Base-by-base conservation (phyloP, 1,140 invertebrate genomes). In the Proctacanthus coquilletti region DNA sequence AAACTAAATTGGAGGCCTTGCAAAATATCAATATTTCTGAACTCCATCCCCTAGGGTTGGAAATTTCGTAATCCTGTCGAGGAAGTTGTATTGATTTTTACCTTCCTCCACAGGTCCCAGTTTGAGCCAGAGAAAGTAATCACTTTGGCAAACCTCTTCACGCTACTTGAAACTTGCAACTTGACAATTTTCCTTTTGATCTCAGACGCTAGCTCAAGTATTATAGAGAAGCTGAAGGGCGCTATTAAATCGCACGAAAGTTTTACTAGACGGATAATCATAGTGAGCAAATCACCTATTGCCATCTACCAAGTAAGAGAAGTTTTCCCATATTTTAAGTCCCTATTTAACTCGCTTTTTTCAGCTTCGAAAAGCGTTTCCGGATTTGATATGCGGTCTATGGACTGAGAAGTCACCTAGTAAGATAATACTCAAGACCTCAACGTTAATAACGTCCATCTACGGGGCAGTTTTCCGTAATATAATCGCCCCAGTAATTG, bases 401-500 rank as follows among this genome's bases (percentile, higher is more conserved):
- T 60, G 57, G 57, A 54, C 55, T 32, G 56, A 60, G 39, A 60
- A 50, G 25, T 49, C 47, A 27, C 40, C 52, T 20, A 50, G 51
- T 14, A 43, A 53, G 19, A 40, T 47, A 14, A 45, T 60, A 21
- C 46, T 60, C 1, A 55, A 54, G 41, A 52, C 49, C 14, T 55
- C 54, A 10, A 58, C 54, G 15, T 41, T 60, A 6, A 42, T 60
- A 45, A 55, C 52, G 42, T 60, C 54, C 33, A 52, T 60, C 34
- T 60, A 60, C 38, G 56, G 55, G 21, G 54, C 52, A 35, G 44
- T 60, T 14, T 53, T 56, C 20, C 46, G 56, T 0, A 60, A 60
- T 31, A 54, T 60, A n/a, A 58, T 60, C 38, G 50, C 54, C 5
- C 54, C 56, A 14, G 52, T 60, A 13, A 58, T 60, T 23, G 57